These are phyloP conservation scores for Anadara kagoshimensis DNA, from an alignment of 1,140 invertebrate genomes.

Conservation along the genomic window DNA sequence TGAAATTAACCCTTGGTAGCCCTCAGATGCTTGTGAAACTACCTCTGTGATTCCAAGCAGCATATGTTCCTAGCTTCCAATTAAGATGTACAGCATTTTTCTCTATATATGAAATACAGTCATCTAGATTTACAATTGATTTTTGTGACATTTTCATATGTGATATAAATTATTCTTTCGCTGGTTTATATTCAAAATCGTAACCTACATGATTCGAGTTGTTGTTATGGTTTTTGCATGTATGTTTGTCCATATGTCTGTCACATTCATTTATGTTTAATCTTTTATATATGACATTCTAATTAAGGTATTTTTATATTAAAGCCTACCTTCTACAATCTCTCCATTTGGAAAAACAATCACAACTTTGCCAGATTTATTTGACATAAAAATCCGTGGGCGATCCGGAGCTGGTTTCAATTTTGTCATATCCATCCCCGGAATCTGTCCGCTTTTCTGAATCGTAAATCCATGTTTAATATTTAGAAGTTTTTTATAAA, in stretches of 20 bases:
- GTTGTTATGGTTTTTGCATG: too few species aligned
- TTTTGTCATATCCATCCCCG: slow-evolving; percentile 39
- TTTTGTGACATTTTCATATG: too few species aligned
- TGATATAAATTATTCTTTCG: too few species aligned
- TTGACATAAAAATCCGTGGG: slow-evolving; percentile 69
- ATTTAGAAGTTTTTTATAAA: slow-evolving; percentile 4
- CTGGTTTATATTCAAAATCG: too few species aligned
- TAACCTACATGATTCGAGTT: too few species aligned
- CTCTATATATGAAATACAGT: too few species aligned
- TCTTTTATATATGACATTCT: not conserved
- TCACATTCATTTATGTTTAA: not conserved
- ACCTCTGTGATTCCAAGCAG: too few species aligned
- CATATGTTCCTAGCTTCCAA: too few species aligned
- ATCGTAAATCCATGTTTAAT: slow-evolving; percentile 1
- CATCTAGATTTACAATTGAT: too few species aligned
- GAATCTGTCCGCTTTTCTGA: slow-evolving; percentile 12
- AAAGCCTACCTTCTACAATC: slow-evolving; percentile 66
- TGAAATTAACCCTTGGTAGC: too few species aligned
- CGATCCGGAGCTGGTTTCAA: slow-evolving; percentile 54
- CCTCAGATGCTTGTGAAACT: too few species aligned
- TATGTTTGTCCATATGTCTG: not conserved
- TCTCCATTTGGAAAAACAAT: slow-evolving; percentile 70
- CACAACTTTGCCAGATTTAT: slow-evolving; percentile 65
- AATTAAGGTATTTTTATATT: not conserved
- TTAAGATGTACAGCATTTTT: too few species aligned